Conservation (phyloP, 2,113 vertebrate genomes). For the Anarrhichthys ocellatus region DNA sequence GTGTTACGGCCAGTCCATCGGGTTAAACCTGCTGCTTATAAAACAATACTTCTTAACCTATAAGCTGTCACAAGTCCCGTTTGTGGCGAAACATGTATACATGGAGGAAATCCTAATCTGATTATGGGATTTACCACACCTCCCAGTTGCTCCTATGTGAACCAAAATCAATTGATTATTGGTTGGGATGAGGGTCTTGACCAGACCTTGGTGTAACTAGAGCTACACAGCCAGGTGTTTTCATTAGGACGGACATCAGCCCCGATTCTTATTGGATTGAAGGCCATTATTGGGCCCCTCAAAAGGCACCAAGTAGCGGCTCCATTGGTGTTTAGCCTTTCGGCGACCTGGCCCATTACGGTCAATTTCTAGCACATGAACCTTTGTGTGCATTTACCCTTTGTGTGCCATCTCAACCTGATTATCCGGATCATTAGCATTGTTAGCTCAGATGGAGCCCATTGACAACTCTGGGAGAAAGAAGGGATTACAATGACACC, state of each 20-base stretch:
- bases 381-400: constrained; percentile 55
- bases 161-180: constrained; percentile 55
- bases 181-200: constrained; percentile 32
- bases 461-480: constrained; percentile 36
- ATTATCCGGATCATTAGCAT: constrained; percentile 75
- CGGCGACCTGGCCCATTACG: constrained; percentile 67
- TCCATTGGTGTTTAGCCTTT: constrained; percentile 79
- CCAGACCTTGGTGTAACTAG: constrained; percentile 11
- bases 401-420: constrained; percentile 64
- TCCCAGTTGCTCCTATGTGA: constrained; percentile 7
- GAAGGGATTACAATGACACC: constrained; percentile 34
- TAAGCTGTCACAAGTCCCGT: constrained; percentile 6
- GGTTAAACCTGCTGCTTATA: constrained; percentile 10
- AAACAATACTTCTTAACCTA: constrained; percentile 19
- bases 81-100: neutral
- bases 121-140: constrained; percentile 18
- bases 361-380: constrained; percentile 72
- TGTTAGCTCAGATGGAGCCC: constrained; percentile 54
- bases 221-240: constrained; percentile 57
- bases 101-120: constrained; percentile 14
- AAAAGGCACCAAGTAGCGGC: constrained; percentile 53
- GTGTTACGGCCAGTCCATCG: neutral
- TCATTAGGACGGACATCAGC: constrained; percentile 54
- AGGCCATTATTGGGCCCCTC: constrained; percentile 64
- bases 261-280: constrained; percentile 70